Conservation (phyloP, 1,140 invertebrate species). For the Drosophila parvula region DNA sequence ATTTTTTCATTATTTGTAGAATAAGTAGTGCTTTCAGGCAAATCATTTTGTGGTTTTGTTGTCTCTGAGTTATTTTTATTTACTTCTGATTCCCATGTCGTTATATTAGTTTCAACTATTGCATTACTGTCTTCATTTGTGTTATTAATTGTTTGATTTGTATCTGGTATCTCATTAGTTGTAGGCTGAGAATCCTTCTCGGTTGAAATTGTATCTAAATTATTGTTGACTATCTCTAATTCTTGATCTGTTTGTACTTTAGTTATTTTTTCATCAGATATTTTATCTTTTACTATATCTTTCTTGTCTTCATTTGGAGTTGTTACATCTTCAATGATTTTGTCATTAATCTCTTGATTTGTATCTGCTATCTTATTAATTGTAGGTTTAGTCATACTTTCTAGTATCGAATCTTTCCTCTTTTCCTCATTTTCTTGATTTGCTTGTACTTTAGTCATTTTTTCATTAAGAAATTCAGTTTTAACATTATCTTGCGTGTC, state of each 20-base stretch:
- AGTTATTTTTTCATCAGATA: background rate
- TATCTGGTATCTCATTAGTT: no score
- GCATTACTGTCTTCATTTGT: background rate
- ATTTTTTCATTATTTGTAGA: background rate
- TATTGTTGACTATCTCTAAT: no score
- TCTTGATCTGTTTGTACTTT: background rate
- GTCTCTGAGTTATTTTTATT: no score
- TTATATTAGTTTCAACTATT: no score
- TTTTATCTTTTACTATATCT: background rate
- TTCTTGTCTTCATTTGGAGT: background rate
- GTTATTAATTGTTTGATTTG: background rate
- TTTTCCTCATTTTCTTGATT: background rate
- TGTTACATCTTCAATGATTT: background rate
- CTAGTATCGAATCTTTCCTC: no score
- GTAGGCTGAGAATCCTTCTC: no score
- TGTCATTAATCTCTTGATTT: conserved; percentile 1
- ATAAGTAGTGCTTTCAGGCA: no score
- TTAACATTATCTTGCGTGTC: background rate
- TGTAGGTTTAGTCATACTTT: no score
- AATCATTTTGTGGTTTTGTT: no score
- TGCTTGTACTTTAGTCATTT: background rate
- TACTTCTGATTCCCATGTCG: no score
- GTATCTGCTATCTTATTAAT: background rate
- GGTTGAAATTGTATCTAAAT: background rate
- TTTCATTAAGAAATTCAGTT: background rate